Base-by-base conservation (phyloP, 2,113 vertebrate genomes). In the Telmatochromis sp. region DNA sequence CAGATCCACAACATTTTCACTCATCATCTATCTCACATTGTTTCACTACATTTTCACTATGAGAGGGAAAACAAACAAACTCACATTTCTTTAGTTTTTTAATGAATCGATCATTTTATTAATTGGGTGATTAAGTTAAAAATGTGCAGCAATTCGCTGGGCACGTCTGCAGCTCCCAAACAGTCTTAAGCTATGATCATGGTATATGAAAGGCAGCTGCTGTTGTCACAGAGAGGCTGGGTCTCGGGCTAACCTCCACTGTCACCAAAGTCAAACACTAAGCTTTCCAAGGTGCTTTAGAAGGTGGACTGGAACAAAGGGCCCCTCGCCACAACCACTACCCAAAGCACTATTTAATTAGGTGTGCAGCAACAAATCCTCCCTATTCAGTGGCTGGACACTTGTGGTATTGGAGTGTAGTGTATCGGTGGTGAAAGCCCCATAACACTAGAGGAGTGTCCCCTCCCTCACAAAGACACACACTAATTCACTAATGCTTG, bases 341-440 rank as follows among this genome's bases (percentile, higher is more conserved):
- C 87, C 94, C 89, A 94, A 94, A 95, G 91, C 80, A 80, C 87
- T 84, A 40, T 94, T 94, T 95, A 95, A 96, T 96, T 95, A 95
- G 91, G 91, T 94, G 94, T 83, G 87, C 92, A 88, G 90, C 91
- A 93, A 94, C 93, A 95, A 95, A 95, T 95, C 89, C 95, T 94
- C 88, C 84, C 93, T 6, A 94, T 95, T 93, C 88, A 96, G 86
- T 4, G 73, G 86, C 89, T 40, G 80, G 93, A 95, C 94, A 95
- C 95, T 96, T 93, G 93, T 94, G 83, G 86, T 82, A 89, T 73
- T 92, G 85, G 89, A 93, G 92, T 91, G 93, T 89, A 92, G 95
- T 79, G 93, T 87, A 93, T 89, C 51, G 82, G 42, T 45, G 51
- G 86, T 92, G 87, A 93, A 92, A 94, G 92, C 90, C 87, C 91